phyloP scores from a whole-genome alignment of 2,797 vertebrate species.

The Alosa sapidissima region DNA sequence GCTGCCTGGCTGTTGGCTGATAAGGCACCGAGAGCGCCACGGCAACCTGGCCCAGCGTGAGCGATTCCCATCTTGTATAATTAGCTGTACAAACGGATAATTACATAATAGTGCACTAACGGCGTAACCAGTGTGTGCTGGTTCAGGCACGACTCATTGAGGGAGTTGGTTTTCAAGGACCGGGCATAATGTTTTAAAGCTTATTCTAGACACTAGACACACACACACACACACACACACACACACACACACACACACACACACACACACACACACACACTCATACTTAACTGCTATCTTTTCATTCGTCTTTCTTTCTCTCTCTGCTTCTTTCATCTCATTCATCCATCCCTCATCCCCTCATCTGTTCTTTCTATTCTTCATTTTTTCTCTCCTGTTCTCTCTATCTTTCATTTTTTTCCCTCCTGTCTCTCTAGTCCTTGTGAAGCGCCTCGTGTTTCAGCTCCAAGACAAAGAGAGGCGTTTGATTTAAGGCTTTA shows the following conservation, averaged over 20 bases:
- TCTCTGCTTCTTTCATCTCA: constrained; percentile 1
- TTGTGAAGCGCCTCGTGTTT: background rate
- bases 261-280: background rate
- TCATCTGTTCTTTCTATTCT: background rate
- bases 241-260: background rate
- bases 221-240: background rate
- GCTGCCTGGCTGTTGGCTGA: background rate
- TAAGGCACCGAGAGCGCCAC: background rate
- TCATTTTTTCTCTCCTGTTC: background rate
- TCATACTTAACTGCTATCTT: background rate
- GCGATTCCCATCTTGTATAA: constrained; percentile 14
- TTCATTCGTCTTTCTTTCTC: background rate
- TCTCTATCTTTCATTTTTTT: background rate
- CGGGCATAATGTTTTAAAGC: background rate
- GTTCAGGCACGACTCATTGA: constrained; percentile 2
- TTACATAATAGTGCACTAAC: constrained; percentile 7
- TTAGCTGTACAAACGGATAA: constrained; percentile 9
- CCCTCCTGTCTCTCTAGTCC: background rate
- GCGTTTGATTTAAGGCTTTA: constrained; percentile 10
- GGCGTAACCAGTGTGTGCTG: background rate
- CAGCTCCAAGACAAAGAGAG: constrained; percentile 20
- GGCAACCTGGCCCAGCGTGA: constrained; percentile 6
- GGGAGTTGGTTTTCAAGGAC: background rate
- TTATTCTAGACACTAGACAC: background rate
- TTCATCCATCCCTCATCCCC: background rate